Base-by-base conservation (phyloP, 1,140 invertebrate genomes). In the Planococcus citri region DNA sequence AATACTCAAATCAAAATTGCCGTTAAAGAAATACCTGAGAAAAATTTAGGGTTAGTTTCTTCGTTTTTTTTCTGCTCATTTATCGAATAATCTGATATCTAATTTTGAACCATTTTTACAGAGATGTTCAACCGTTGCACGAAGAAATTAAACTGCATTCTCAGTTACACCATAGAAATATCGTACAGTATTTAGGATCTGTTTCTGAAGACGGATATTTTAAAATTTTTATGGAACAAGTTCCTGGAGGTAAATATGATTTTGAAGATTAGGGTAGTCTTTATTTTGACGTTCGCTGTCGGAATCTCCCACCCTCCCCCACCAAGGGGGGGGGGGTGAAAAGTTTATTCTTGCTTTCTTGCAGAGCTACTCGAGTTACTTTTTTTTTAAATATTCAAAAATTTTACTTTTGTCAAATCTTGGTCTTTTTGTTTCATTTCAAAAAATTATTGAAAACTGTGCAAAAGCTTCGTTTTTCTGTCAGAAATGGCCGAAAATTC, bases 141-240 rank as follows among this genome's bases (percentile, higher is more conserved):
- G 97, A 99, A 81, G 97, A 99, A 81, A 99, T 99, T 73, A 88
- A 95, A 76, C 83, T 99, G 24, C 97, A 99, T 79, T 97, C 95
- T 17, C 94, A 97, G 77, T 79, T 99, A 37, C 82, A 92, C 0
- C 96, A 99, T 79, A 83, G 92, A 74, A 99, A 99, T 81, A 99
- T 99, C 76, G 97, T 99, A 0, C 92, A 94, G 77, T 99, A 99
- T 79, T 83, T 98, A 27, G 97, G 96, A 0, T 98, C 95, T 29
- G 84, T 94, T 38, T 94, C 92, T 72, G 94, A 97, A 78, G 88
- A 94, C 78, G 94, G 94, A 51, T 93, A 84, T 77, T 96, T 95
- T 76, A 98, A 98, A 81, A 99, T 99, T 74, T 96, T 98, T 77
- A 99, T 99, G 97, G 97, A 99, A 78, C 93, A 97, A 84, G 96